A percentile compares a stretch with the other conserved stretches of the same genome.
Evolutionary conservation across 2,888 invertebrate species (phyloP).

Genomic region (Drymonia ruficornis): DNA sequence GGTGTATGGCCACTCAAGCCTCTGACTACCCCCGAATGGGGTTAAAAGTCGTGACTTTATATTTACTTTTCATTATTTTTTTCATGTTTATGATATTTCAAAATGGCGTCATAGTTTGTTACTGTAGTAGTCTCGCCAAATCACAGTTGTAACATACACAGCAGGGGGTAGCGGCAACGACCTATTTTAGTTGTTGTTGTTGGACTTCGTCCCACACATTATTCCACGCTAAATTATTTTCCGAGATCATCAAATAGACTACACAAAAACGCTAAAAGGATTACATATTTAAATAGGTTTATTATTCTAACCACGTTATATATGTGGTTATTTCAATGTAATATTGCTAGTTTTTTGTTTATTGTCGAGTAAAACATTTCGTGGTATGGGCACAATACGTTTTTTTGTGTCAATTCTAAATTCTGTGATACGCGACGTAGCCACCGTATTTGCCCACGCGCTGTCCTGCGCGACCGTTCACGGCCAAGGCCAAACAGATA

Average conservation of each 20-base stretch:
- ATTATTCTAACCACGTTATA: constrained; percentile 31
- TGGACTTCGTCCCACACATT: constrained; percentile 14
- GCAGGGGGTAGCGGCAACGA: constrained; percentile 16
- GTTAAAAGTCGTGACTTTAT: too few relatives aligned
- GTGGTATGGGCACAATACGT: constrained; percentile 46
- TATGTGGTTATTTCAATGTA: constrained; percentile 38
- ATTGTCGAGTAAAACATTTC: constrained; percentile 37
- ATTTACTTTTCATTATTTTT: too few relatives aligned
- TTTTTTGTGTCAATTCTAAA: constrained; percentile 54
- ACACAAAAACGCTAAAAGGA: constrained; percentile 3
- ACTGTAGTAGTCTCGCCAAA: constrained; percentile 2
- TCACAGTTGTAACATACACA: constrained; percentile 18
- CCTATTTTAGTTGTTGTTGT: constrained; percentile 20
- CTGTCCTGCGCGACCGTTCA: constrained; percentile 74
- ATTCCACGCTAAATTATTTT: constrained; percentile 21
- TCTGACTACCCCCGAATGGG: too few relatives aligned
- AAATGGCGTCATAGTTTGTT: constrained; percentile 1
- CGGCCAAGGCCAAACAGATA: constrained; percentile 81
- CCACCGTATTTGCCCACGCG: constrained; percentile 61
- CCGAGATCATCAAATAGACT: constrained; percentile 3
- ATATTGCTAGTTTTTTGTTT: constrained; percentile 35
- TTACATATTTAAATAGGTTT: constrained; percentile 9
- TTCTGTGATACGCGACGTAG: constrained; percentile 49
- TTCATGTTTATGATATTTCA: not conserved
- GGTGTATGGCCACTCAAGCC: too few relatives aligned